Percentiles rank a stretch among this genome's conserved stretches.
Conservation (phyloP, 2,888 invertebrate genomes). For the Drosophila birchii region DNA sequence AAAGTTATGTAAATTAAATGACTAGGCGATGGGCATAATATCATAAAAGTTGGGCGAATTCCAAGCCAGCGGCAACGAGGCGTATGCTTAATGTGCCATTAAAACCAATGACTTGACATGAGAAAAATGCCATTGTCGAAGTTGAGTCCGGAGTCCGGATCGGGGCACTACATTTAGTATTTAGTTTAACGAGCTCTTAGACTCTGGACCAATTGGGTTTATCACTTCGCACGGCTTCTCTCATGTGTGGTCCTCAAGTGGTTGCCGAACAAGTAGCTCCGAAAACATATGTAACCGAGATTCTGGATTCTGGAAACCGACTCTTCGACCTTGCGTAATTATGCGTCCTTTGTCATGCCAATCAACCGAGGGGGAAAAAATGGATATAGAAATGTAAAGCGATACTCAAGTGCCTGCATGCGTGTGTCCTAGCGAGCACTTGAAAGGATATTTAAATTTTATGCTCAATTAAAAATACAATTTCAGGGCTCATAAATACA, state of each 20-base stretch:
- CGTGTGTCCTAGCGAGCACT: slow-evolving; percentile 55
- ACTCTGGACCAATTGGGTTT: slow-evolving; percentile 68
- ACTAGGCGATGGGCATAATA: slow-evolving; percentile 26
- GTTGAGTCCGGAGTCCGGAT: too few species aligned
- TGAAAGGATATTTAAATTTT: slow-evolving; percentile 71
- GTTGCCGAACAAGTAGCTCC: slow-evolving; percentile 57
- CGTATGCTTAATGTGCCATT: slow-evolving; percentile 78
- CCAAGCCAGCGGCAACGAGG: slow-evolving; percentile 65
- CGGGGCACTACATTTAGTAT: slow-evolving; percentile 8
- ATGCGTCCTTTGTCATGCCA: slow-evolving; percentile 63
- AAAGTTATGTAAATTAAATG: slow-evolving; percentile 43
- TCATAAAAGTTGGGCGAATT: slow-evolving; percentile 46
- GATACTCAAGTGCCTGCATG: slow-evolving; percentile 56
- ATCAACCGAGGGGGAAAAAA: slow-evolving; percentile 46
- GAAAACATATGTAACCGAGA: slow-evolving; percentile 52
- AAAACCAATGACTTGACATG: slow-evolving; percentile 68
- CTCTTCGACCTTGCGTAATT: slow-evolving; percentile 62
- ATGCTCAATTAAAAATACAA: slow-evolving; percentile 76
- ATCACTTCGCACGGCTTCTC: slow-evolving; percentile 61
- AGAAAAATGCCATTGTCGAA: slow-evolving; percentile 57
- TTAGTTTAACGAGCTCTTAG: slow-evolving; percentile 59
- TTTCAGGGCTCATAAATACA: slow-evolving; percentile 68
- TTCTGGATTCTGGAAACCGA: slow-evolving; percentile 12
- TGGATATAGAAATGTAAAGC: slow-evolving; percentile 34
- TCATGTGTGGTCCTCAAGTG: slow-evolving; percentile 76